phyloP scores from a whole-genome alignment of 1,140 invertebrate species.

The Nylanderia fulva region DNA sequence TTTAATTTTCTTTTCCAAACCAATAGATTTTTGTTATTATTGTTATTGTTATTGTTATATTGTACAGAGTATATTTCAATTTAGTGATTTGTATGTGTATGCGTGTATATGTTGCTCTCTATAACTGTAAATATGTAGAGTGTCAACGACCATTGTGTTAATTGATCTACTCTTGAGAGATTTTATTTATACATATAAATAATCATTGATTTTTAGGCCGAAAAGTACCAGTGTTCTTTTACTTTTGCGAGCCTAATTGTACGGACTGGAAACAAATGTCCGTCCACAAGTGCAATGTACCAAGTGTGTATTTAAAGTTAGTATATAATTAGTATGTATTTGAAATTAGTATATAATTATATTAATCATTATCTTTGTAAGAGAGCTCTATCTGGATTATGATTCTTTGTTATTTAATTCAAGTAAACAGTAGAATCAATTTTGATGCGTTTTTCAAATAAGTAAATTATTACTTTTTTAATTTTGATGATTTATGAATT shows the following conservation, averaged over 20 bases:
- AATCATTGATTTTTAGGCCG: background rate
- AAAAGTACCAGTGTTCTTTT: constrained; percentile 14
- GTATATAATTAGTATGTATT: constrained; percentile 35
- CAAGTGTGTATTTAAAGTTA: constrained; percentile 49
- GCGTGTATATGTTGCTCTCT: constrained; percentile 76
- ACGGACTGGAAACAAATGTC: constrained; percentile 29
- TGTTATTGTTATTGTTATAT: constrained; percentile 77
- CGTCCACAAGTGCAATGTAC: constrained; percentile 29
- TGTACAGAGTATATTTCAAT: constrained; percentile 74
- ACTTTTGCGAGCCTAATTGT: constrained; percentile 28
- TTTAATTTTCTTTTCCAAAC: constrained; percentile 54
- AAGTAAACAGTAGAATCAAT: background rate
- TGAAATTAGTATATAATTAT: constrained; percentile 24
- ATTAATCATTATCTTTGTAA: background rate
- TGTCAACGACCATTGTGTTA: constrained; percentile 33
- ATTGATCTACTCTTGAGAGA: constrained; percentile 31
- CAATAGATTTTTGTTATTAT: constrained; percentile 70
- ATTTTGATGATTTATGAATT: background rate
- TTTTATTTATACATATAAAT: constrained; percentile 54
- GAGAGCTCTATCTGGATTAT: background rate
- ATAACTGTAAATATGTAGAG: constrained; percentile 77
- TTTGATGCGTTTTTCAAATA: background rate
- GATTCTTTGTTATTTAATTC: background rate
- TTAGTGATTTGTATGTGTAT: constrained; percentile 22
- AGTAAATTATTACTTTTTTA: constrained; percentile 7